phyloP scores from a whole-genome alignment of 2,888 invertebrate genomes.

The Myopa tessellatipennis region DNA sequence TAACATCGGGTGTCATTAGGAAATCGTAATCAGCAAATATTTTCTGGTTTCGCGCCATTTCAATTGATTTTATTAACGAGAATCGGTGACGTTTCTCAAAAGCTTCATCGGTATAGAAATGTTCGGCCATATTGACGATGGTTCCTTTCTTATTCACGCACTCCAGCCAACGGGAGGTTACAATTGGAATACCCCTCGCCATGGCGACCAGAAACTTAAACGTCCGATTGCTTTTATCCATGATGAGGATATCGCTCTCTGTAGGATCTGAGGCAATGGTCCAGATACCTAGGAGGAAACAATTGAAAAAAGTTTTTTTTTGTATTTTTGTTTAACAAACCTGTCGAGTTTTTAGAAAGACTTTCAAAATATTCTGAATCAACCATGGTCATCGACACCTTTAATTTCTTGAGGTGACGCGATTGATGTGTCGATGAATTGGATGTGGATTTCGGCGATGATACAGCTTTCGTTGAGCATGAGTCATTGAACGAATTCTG shows the following conservation, averaged over 20 bases:
- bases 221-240: conserved; percentile 70
- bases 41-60: conserved; percentile 47
- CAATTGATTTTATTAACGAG: conserved; percentile 49
- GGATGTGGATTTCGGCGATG: background rate
- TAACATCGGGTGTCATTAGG: conserved; percentile 52
- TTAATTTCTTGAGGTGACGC: conserved; percentile 39
- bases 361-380: conserved; percentile 44
- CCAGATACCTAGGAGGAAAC: conserved; percentile 65
- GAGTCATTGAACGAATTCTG: background rate
- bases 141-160: conserved; percentile 41
- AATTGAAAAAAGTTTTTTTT: background rate
- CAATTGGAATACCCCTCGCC: conserved; percentile 73
- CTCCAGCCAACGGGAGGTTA: conserved; percentile 59
- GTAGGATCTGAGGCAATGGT: conserved; percentile 69
- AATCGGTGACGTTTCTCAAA: conserved; percentile 57
- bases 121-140: conserved; percentile 35
- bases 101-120: conserved; percentile 48
- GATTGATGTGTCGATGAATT: conserved; percentile 9
- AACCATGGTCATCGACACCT: conserved; percentile 50
- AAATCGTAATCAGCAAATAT: conserved; percentile 53
- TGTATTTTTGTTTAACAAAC: conserved; percentile 22
- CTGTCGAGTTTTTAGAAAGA: conserved; percentile 43
- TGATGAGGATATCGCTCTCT: conserved; percentile 71
- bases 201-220: conserved; percentile 73
- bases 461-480: background rate